These are phyloP conservation scores for Nerophis ophidion DNA, from an alignment of 2,113 vertebrate genomes.

Conservation along the genomic window DNA sequence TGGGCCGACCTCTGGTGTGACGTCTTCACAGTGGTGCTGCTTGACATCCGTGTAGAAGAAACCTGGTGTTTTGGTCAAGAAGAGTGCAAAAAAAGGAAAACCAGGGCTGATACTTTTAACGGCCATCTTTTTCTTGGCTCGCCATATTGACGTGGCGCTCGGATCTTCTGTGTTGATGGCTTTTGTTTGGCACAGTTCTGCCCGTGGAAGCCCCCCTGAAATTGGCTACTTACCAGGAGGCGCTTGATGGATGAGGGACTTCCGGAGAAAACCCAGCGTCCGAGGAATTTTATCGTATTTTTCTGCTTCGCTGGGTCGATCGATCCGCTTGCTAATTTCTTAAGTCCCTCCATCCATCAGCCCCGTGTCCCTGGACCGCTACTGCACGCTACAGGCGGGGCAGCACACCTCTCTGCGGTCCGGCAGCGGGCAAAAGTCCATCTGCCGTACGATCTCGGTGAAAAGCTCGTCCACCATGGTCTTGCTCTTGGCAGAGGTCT, in stretches of 20 bases:
- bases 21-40: constrained; percentile 50
- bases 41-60: constrained; percentile 36
- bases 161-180: constrained; percentile 40
- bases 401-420: constrained; percentile 91
- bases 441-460: constrained; percentile 92
- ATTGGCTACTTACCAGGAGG: constrained; percentile 15
- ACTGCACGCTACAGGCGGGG: constrained; percentile 90
- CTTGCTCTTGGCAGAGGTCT: constrained; percentile 96
- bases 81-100: constrained; percentile 42
- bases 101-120: constrained; percentile 13
- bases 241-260: constrained; percentile 30
- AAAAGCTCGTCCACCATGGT: constrained; percentile 98
- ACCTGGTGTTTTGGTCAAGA: constrained; percentile 25
- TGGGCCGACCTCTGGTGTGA: constrained; percentile 13
- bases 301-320: constrained; percentile 3
- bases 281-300: constrained; percentile 7
- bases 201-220: constrained; percentile 37
- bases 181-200: constrained; percentile 53
- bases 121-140: constrained; percentile 34
- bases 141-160: constrained; percentile 42
- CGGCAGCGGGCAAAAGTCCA: constrained; percentile 95
- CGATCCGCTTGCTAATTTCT: constrained; percentile 1
- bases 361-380: constrained; percentile 47
- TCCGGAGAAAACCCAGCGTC: constrained; percentile 28
- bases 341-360: constrained; percentile 7